Percentiles rank a stretch among this genome's conserved stretches.
phyloP scores from a whole-genome alignment of 2,113 vertebrate species.

The Nothocercus julius region DNA sequence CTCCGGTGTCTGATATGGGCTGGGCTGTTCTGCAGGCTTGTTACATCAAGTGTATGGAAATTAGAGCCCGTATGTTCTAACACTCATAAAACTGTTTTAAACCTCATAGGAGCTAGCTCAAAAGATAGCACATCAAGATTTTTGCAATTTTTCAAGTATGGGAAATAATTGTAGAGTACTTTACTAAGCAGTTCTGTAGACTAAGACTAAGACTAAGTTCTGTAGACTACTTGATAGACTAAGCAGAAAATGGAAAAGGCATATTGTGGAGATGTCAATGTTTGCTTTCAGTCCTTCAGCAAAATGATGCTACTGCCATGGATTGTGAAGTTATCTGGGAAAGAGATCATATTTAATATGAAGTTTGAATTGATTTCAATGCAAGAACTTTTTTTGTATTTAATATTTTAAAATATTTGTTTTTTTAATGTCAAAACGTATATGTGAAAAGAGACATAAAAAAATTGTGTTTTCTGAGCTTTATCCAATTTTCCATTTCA shows the following conservation, averaged over 20 bases:
- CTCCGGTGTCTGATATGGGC: accelerated
- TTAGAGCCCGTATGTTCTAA: accelerated
- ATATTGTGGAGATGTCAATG: background rate
- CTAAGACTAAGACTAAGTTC: no score
- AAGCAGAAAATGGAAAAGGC: background rate
- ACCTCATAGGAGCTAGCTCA: background rate
- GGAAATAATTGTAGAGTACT: background rate
- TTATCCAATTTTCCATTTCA: background rate
- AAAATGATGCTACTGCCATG: background rate
- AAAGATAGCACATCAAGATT: accelerated
- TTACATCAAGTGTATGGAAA: background rate
- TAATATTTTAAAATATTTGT: background rate
- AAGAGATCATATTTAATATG: background rate
- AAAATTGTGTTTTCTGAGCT: background rate
- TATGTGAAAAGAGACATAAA: background rate
- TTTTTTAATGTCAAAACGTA: background rate
- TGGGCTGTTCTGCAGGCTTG: background rate
- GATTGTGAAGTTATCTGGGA: background rate
- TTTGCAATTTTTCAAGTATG: accelerated
- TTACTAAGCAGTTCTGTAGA: accelerated
- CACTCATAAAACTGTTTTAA: accelerated
- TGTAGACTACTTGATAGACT: accelerated
- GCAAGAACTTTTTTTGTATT: background rate
- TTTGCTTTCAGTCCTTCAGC: background rate
- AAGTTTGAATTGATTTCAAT: background rate